These are phyloP conservation scores for Caenorhabditis brenneri DNA, from an alignment of 1,140 invertebrate species.

Conservation along the genomic window DNA sequence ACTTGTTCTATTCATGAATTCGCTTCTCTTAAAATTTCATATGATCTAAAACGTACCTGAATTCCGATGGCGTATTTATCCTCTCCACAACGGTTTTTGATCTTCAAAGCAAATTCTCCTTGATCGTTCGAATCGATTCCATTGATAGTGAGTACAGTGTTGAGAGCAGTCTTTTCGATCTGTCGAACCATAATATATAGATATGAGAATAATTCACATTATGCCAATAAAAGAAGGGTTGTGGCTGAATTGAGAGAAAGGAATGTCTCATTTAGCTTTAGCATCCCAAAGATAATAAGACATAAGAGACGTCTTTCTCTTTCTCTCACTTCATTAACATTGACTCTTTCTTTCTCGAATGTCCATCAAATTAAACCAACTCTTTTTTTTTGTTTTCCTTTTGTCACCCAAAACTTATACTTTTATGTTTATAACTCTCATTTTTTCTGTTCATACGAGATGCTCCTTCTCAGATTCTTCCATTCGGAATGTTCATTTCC, in stretches of 20 bases:
- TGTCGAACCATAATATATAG: constrained; percentile 31
- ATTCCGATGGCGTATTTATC: constrained; percentile 46
- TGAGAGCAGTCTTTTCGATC: constrained; percentile 46
- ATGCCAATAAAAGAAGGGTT: background rate
- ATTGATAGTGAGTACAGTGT: constrained; percentile 50
- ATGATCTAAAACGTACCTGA: constrained; percentile 31
- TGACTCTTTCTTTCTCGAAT: background rate
- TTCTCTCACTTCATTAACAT: constrained; percentile 29
- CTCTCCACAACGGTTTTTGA: constrained; percentile 50
- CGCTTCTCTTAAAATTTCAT: background rate
- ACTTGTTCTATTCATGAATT: too few relatives aligned
- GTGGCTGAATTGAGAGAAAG: too few relatives aligned
- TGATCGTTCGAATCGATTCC: constrained; percentile 43
- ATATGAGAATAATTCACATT: constrained; percentile 20
- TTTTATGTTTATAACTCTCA: background rate
- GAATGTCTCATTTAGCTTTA: constrained; percentile 18
- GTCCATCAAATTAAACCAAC: constrained; percentile 39
- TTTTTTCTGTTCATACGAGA: background rate
- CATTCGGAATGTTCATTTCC: background rate
- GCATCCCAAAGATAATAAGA: constrained; percentile 29
- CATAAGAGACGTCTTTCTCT: background rate
- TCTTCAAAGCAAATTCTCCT: constrained; percentile 49
- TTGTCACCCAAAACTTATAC: background rate
- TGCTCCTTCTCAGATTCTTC: background rate
- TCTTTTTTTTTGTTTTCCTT: background rate